Evolutionary conservation across 2,113 vertebrate species (phyloP), one percentile per base, ranked within the genome.

Genomic region (Rhea pennata): DNA sequence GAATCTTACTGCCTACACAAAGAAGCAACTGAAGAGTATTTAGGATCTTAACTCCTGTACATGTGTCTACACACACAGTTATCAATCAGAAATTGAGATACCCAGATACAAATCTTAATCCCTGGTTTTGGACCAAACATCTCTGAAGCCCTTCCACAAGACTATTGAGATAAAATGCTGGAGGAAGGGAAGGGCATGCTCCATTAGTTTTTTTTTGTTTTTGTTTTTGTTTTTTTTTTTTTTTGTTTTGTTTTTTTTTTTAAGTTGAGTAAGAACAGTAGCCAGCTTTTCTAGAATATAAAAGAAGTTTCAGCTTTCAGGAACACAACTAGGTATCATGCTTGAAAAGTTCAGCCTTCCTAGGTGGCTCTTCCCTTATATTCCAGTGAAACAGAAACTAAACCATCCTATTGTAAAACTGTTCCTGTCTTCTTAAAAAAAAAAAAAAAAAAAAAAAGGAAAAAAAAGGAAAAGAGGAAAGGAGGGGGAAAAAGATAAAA

Each of bases 51-150:
- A 72, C 10, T 64, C 65, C 40, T 12, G 11, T 39, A 69, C 6
- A 6, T 4, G 17, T 24, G 5, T 15, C 33, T 82, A 39, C 3
- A 73, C 0, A 2, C 31, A 75, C 13, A 16, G 0, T 27, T 59
- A 79, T 9, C 21, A 66, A 19, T 0, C 2, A 54, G 36, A 74
- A 53, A 46, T 10, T 0, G 4, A 33, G 48, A 33, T 27, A 61
- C 12, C 15, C 56, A 33, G 12, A 76, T 12, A 44, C 7, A 21
- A 40, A 86, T 48, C 26, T n/a, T 17, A 29, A 59, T 20, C 12
- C 27, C 26, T n/a, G 39, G 16, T 22, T 64, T 19, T 7, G 66
- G 36, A 44, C 12, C 72, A 17, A 9, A 72, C 14, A 19, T 72
- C 39, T 61, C 8, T 13, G 79, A 90, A 84, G 33, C 6, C 8